Percentiles rank a stretch among this genome's conserved stretches.
phyloP scores from a whole-genome alignment of 2,113 vertebrate genomes.

The Stercorarius parasiticus region DNA sequence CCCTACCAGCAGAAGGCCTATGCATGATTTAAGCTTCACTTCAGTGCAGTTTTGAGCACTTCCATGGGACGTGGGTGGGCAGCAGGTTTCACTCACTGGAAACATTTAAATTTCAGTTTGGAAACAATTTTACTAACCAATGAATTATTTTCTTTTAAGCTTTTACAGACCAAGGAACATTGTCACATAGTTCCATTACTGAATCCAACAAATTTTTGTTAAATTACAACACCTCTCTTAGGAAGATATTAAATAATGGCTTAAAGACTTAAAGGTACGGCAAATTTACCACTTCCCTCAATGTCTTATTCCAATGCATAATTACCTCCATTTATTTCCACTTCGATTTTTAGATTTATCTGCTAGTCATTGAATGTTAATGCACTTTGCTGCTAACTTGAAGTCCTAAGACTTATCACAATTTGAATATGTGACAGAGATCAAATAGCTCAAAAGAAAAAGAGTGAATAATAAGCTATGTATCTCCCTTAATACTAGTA shows the following conservation, averaged over 20 bases:
- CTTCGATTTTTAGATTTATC: not conserved
- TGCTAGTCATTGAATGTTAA: not conserved
- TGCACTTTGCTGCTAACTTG: not conserved
- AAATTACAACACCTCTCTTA: not conserved
- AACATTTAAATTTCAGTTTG: not conserved
- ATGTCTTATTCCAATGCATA: not conserved
- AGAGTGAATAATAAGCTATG: not conserved
- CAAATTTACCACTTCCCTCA: not conserved
- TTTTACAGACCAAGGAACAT: not conserved
- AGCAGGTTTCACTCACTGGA: not conserved
- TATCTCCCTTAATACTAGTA: not conserved
- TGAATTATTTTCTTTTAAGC: not conserved
- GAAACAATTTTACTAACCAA: conserved; percentile 8
- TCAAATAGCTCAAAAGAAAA: not conserved
- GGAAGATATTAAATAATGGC: not conserved
- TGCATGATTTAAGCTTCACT: not conserved
- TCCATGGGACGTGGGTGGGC: not conserved
- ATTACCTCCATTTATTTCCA: not conserved
- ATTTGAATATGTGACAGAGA: not conserved
- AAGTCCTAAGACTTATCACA: not conserved
- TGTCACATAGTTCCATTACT: not conserved
- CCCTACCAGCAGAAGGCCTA: not conserved
- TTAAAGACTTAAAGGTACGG: not conserved
- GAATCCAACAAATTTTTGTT: not conserved
- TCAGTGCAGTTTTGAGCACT: not conserved